These are phyloP conservation scores for Pseudolaguvia tuberculata DNA, from an alignment of 2,113 vertebrate species.

Conservation along the genomic window DNA sequence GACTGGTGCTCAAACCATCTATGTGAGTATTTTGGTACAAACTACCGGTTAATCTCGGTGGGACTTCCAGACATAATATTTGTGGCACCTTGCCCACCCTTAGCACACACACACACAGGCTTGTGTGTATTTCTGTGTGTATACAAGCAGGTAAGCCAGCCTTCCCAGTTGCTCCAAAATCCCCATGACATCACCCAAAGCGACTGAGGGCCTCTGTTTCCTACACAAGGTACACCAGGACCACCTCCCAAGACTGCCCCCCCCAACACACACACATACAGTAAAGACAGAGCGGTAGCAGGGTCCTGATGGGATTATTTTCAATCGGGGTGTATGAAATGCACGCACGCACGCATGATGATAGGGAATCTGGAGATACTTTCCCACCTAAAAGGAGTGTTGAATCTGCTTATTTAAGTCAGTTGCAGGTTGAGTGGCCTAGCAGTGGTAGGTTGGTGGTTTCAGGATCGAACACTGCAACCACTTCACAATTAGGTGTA, in stretches of 20 bases:
- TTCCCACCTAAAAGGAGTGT: not conserved
- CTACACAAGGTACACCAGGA: not conserved
- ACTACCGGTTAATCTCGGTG: not conserved
- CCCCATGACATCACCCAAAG: constrained; percentile 32
- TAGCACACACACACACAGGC: not conserved
- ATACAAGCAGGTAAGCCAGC: not conserved
- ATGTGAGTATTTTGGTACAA: not conserved
- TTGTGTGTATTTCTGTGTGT: not conserved
- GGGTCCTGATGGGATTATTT: not conserved
- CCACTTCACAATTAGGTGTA: too few species aligned
- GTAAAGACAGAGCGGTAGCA: too few species aligned
- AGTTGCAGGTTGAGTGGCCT: too few species aligned
- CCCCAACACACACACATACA: not conserved
- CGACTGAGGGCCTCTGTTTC: constrained; percentile 22
- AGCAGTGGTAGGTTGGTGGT: too few species aligned
- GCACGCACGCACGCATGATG: too few species aligned
- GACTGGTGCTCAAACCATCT: not conserved
- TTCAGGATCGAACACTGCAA: too few species aligned
- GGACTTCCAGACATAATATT: not conserved
- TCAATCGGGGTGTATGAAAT: not conserved
- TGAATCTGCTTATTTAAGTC: too few species aligned
- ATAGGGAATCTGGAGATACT: too few species aligned
- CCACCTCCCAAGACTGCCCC: not conserved
- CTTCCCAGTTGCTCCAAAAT: not conserved
- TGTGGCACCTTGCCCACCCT: not conserved